Percentiles rank a stretch among this genome's conserved stretches.
Evolutionary conservation across 2,113 vertebrate genomes (phyloP).

Genomic region (Cololabis saira): DNA sequence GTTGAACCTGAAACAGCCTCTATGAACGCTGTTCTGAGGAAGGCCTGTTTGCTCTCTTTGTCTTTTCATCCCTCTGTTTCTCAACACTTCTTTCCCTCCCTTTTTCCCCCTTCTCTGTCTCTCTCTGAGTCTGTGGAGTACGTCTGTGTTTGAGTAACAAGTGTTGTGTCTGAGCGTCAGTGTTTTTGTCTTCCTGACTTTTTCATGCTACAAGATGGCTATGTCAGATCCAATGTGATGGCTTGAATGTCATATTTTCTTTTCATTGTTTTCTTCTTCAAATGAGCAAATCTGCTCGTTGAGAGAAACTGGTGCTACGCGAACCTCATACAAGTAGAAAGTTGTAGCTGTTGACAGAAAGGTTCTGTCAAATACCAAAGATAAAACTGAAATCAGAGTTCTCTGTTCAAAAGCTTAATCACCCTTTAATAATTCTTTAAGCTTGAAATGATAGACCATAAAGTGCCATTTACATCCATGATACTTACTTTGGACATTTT

Average conservation of each 20-base stretch:
- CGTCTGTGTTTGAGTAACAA: conserved; percentile 65
- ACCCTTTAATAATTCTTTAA: neutral
- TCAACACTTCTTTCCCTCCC: conserved; percentile 3
- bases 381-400: conserved; percentile 31
- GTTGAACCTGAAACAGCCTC: conserved; percentile 77
- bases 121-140: conserved; percentile 57
- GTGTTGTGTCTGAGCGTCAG: conserved; percentile 67
- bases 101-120: conserved; percentile 39
- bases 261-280: conserved; percentile 18
- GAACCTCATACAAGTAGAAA: conserved; percentile 44
- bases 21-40: conserved; percentile 68
- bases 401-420: conserved; percentile 12
- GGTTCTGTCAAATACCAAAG: conserved; percentile 54
- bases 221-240: conserved; percentile 44
- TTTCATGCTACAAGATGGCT: conserved; percentile 59
- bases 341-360: conserved; percentile 61
- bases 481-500: no score
- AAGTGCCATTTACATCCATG: neutral
- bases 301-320: conserved; percentile 27
- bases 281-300: conserved; percentile 40
- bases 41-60: conserved; percentile 55
- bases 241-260: conserved; percentile 56
- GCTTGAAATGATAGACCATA: neutral
- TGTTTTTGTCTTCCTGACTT: conserved; percentile 25
- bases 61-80: conserved; percentile 57